Evolutionary conservation across 2,888 invertebrate species (phyloP), one percentile per base, ranked within the genome.

Genomic region (Physocephala rufipes): DNA sequence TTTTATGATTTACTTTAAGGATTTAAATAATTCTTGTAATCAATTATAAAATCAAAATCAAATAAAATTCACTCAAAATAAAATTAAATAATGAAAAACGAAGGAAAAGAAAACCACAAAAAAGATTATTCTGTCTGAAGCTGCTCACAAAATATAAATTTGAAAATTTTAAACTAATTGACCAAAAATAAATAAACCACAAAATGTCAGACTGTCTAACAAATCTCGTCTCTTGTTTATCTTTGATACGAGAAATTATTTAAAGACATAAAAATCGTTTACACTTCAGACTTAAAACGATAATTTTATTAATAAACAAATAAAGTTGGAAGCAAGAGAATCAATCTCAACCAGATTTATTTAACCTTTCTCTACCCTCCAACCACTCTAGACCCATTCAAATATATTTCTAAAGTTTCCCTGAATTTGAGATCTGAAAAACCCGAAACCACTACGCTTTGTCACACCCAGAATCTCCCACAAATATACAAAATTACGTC

Each of bases 151-250:
- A 36, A 7, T 21, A 53, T 21, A n/a, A n/a, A n/a, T 36, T 36
- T 36, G 9, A 9, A 36, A 36, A 36, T 36, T 36, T 21, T 64
- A n/a, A n/a, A 21, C 53, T 49, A 64, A 64, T 64, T 64, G 64
- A 64, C 64, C 64, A 64, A 47, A 64, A 24, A n/a, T 49, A 64
- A 47, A 28, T 16, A 51, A 15, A 36, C 4, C 9, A 36, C 4
- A 36, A 36, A 36, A 36, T 36, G 36, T 36, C 36, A 36, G 9
- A 9, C 4, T 36, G 36, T 7, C 4, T 9, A 36, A 36, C 36
- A 36, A 36, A 36, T 36, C 36, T 36, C 5, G 9, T 36, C 4
- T 36, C n/a, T 36, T 36, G 5, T 36, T 36, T 7, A 9, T 36
- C 36, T 4, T 36, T 36, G 9, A 36, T 19, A 53, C n/a, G 12